Conservation (phyloP, 2,113 vertebrate species). For the Clarias macrocephalus region DNA sequence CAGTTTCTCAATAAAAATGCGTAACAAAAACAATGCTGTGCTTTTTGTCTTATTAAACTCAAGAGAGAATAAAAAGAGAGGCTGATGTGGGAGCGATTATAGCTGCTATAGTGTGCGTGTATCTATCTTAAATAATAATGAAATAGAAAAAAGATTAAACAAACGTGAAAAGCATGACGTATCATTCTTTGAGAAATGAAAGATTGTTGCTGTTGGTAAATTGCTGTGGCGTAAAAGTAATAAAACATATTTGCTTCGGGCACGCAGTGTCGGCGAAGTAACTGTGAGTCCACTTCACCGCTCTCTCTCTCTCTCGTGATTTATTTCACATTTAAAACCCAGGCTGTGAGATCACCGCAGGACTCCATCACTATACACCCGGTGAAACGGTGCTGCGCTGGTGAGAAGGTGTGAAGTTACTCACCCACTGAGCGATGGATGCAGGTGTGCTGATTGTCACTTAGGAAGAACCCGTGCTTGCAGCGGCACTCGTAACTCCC, state of each 20-base stretch:
- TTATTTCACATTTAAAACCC: neutral
- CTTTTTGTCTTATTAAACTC: neutral
- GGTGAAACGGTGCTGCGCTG: no score
- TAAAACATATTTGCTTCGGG: neutral
- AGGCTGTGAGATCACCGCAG: neutral
- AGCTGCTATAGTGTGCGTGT: neutral
- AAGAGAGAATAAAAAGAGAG: neutral
- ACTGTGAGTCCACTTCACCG: neutral
- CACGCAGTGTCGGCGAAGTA: neutral
- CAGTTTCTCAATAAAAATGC: neutral
- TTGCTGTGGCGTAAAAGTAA: neutral
- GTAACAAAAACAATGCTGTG: neutral
- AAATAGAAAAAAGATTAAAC: no score
- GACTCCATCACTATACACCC: neutral
- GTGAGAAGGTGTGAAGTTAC: constrained; percentile 38
- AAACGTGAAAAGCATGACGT: neutral
- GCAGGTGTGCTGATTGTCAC: constrained; percentile 97
- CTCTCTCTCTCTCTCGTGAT: neutral
- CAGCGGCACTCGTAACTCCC: constrained; percentile 96
- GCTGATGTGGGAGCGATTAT: neutral
- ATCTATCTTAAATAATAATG: neutral
- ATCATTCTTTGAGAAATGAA: neutral
- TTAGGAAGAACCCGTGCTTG: constrained; percentile 93
- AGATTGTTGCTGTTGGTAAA: neutral
- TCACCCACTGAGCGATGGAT: constrained; percentile 95